Percentiles rank a stretch among this genome's conserved stretches.
phyloP scores from a whole-genome alignment of 2,888 invertebrate species.

The Dryomyza anilis region DNA sequence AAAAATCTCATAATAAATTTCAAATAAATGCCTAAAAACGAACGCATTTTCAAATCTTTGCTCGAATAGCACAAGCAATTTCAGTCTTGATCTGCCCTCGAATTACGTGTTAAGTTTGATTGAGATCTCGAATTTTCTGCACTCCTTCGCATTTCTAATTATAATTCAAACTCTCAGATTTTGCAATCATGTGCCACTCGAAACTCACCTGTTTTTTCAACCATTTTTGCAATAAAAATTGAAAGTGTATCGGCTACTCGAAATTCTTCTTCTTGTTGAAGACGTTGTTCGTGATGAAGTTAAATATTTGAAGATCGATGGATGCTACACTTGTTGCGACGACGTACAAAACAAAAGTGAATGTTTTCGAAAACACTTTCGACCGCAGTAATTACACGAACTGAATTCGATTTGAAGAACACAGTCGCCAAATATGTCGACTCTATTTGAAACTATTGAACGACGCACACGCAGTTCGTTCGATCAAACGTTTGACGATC shows the following conservation, averaged over 20 bases:
- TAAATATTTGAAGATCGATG: not conserved
- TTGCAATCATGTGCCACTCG: not conserved
- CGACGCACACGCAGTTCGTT: too few species aligned
- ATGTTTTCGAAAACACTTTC: not conserved
- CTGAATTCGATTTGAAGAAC: not conserved
- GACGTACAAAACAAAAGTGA: not conserved
- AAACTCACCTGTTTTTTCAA: constrained; percentile 28
- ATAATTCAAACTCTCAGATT: not conserved
- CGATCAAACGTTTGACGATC: too few species aligned
- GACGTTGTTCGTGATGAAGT: not conserved
- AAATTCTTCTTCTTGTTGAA: not conserved
- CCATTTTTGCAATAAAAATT: constrained; percentile 16
- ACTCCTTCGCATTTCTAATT: not conserved
- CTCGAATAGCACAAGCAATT: too few species aligned
- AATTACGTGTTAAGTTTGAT: too few species aligned
- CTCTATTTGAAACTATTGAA: too few species aligned
- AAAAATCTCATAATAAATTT: too few species aligned
- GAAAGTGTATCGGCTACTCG: not conserved
- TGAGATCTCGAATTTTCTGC: too few species aligned
- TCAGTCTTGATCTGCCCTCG: too few species aligned
- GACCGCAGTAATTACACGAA: not conserved
- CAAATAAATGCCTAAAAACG: too few species aligned
- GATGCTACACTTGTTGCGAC: not conserved
- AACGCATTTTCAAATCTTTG: too few species aligned
- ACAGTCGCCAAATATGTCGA: not conserved